Conservation (phyloP, 2,797 vertebrate genomes). For the Urosaurus nigricauda region DNA sequence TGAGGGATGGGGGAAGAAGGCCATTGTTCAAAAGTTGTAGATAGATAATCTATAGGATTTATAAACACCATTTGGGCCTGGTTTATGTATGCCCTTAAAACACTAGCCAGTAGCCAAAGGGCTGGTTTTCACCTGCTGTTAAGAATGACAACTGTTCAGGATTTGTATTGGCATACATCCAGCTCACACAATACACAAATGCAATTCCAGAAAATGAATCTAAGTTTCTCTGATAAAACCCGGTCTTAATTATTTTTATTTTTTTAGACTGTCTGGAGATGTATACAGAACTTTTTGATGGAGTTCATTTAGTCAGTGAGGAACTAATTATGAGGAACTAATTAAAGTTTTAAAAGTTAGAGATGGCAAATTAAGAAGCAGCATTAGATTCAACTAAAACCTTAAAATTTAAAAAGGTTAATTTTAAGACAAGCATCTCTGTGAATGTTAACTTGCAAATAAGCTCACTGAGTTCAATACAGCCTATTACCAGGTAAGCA, state of each 20-base stretch:
- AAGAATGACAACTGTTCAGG: slow-evolving; percentile 76
- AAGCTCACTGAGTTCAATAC: background rate
- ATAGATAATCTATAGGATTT: slow-evolving; percentile 75
- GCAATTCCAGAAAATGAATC: slow-evolving; percentile 60
- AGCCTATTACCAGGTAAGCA: background rate
- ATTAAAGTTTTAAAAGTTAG: background rate
- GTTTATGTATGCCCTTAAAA: slow-evolving; percentile 72
- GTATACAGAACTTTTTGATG: background rate
- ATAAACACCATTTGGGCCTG: slow-evolving; percentile 72
- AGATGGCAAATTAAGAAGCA: background rate
- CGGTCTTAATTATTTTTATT: slow-evolving; percentile 15
- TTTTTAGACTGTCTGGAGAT: background rate
- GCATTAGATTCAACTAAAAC: background rate
- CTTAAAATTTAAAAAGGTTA: background rate
- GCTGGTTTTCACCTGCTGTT: slow-evolving; percentile 75
- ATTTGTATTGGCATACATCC: slow-evolving; percentile 73
- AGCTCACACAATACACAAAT: slow-evolving; percentile 65
- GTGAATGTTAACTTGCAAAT: background rate
- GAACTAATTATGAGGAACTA: background rate
- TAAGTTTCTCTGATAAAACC: slow-evolving; percentile 41
- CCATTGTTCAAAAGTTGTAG: slow-evolving; percentile 65
- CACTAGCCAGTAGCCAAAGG: slow-evolving; percentile 73
- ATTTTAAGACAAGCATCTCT: background rate
- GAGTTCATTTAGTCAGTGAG: background rate
- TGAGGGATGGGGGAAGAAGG: slow-evolving; percentile 26